These are phyloP conservation scores for Bambusicola thoracicus DNA, from an alignment of 2,113 vertebrate genomes.

Conservation along the genomic window DNA sequence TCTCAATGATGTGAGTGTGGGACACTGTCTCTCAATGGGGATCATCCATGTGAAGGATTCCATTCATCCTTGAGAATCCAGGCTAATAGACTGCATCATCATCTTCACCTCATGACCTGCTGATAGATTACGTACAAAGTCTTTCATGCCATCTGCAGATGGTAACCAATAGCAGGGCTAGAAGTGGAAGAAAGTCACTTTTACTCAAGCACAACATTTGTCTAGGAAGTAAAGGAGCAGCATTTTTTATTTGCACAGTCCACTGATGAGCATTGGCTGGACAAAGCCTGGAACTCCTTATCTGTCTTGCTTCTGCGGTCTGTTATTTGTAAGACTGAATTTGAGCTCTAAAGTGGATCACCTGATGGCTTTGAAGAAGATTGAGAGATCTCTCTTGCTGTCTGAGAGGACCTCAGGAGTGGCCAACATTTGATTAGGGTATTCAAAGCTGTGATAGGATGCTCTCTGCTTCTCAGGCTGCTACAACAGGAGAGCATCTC, in stretches of 20 bases:
- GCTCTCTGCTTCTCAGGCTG: background rate
- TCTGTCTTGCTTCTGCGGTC: background rate
- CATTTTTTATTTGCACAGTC: background rate
- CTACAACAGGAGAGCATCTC: background rate
- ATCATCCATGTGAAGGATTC: background rate
- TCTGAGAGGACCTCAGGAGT: background rate
- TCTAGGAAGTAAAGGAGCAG: background rate
- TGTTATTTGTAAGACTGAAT: background rate
- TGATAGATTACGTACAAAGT: background rate
- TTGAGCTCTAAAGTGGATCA: background rate
- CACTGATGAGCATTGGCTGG: background rate
- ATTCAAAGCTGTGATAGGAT: background rate
- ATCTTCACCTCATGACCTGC: background rate
- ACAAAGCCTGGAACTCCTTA: background rate
- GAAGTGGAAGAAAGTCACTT: fast-evolving
- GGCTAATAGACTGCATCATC: background rate
- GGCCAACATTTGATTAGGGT: background rate
- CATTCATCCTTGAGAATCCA: fast-evolving
- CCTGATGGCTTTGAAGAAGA: background rate
- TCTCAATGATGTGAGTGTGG: background rate
- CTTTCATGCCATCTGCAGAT: background rate
- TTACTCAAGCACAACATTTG: background rate
- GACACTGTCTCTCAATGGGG: fast-evolving
- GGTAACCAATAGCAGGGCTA: background rate
- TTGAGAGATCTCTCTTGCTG: background rate